Conservation (phyloP, 2,113 vertebrate genomes). For the Hyperoodon ampullatus region DNA sequence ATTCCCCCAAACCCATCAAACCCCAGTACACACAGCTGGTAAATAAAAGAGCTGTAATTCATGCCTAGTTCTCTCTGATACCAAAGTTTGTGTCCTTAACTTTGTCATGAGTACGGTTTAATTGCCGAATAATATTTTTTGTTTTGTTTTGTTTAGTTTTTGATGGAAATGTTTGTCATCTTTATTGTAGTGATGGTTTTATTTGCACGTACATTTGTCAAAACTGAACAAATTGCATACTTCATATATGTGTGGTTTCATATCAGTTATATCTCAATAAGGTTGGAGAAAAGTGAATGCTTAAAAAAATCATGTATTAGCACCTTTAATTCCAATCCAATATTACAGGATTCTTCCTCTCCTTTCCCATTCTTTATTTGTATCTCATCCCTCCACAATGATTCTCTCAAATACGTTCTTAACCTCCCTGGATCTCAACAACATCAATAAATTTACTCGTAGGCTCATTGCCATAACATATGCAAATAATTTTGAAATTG, state of each 20-base stretch:
- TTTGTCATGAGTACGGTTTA: neutral
- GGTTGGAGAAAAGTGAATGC: too few species aligned
- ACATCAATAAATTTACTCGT: neutral
- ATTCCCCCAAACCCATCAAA: neutral
- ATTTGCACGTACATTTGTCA: neutral
- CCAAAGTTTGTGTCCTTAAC: neutral
- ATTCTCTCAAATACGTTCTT: neutral
- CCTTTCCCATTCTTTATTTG: neutral
- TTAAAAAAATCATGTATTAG: too few species aligned
- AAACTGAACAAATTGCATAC: too few species aligned
- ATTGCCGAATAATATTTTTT: neutral
- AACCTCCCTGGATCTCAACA: neutral
- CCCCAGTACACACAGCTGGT: neutral
- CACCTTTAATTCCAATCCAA: too few species aligned
- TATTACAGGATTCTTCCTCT: neutral
- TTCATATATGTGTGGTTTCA: too few species aligned
- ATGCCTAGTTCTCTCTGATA: neutral
- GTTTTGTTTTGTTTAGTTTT: too few species aligned
- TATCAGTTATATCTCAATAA: too few species aligned
- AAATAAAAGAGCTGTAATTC: neutral
- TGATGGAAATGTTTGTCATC: neutral
- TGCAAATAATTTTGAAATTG: neutral
- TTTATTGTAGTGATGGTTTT: neutral
- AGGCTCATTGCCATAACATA: neutral
- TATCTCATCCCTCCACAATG: neutral